Evolutionary conservation across 1,140 invertebrate species (phyloP), one percentile per base, ranked within the genome.

Genomic region (Pseudomyrmex gracilis): DNA sequence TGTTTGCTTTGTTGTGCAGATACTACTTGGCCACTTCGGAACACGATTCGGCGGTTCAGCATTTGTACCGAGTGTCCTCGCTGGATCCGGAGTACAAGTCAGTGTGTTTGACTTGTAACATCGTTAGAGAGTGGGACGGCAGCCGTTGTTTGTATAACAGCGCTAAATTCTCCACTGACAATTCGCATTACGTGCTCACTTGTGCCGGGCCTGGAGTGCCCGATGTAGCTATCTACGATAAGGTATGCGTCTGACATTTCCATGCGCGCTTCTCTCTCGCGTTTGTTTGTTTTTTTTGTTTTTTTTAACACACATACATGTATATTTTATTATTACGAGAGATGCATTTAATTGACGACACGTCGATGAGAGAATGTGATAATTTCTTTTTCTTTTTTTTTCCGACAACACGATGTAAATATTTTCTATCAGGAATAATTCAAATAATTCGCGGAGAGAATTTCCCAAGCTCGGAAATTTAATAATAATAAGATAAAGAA

Each of bases 181-280:
- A 95, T 51, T 95, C 95, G 0, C 95, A 96, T 90, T 97, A 97
- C 90, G 95, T 96, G 2, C 93, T 98, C 57, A 96, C 95, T 63
- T 99, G 98, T 90, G 95, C 93, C 47, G 97, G 97, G n/a, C 97
- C 97, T 0, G 95, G 95, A 83, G 96, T 97, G 53, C 95, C 95
- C 1, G 95, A 93, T 67, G 95, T 96, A 73, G 91, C 93, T 92
- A 84, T 95, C 93, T 87, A 95, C 95, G 87, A 91, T 73, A 92
- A 77, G 84, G 93, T 94, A 90, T 89, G 91, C 66, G 85, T 60
- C 34, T 34, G 34, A 34, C 34, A 1, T 45, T 17, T 78, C 2
- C 20, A 13, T 13, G 22, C 8, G 10, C 7, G 20, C 24, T 63
- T 22, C 24, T 15, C 13, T 63, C 60, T 15, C 13, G 13, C 2